A percentile compares a stretch with the other conserved stretches of the same genome.
These are phyloP conservation scores for Cromileptes altivelis DNA, from an alignment of 2,113 vertebrate genomes.

Conservation along the genomic window DNA sequence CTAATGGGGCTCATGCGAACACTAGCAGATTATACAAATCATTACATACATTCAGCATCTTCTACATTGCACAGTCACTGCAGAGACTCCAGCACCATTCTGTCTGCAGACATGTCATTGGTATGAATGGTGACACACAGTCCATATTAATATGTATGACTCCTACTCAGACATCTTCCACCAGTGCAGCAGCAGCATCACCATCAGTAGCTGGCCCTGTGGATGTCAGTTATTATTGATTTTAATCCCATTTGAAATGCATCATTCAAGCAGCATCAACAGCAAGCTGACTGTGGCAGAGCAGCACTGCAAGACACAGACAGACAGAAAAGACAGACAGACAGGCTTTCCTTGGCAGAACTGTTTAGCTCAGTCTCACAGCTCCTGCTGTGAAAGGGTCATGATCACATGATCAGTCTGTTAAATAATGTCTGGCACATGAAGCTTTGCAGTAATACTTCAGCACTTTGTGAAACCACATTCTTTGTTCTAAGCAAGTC, in stretches of 20 bases:
- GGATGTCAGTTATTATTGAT: constrained; percentile 29
- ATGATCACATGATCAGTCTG: neutral
- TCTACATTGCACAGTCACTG: neutral
- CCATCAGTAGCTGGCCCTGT: neutral
- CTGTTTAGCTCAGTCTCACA: neutral
- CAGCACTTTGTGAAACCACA: neutral
- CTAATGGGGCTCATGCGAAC: neutral
- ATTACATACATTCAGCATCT: neutral
- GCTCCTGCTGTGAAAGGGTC: constrained; percentile 5
- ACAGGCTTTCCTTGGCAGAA: neutral
- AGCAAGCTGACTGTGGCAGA: neutral
- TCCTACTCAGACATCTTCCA: neutral
- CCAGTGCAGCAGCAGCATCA: constrained; percentile 6
- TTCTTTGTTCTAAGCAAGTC: neutral
- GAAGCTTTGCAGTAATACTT: neutral
- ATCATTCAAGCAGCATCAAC: neutral
- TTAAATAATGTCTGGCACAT: neutral
- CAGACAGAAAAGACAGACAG: neutral
- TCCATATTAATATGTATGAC: constrained; percentile 18
- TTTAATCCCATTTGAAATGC: constrained; percentile 37
- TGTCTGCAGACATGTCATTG: neutral
- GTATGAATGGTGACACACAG: neutral
- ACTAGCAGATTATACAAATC: neutral
- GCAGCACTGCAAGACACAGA: neutral
- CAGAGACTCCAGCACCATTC: neutral